A percentile compares a stretch with the other conserved stretches of the same genome.
Conservation (phyloP, 2,797 vertebrate species). For the Tamandua tetradactyla region DNA sequence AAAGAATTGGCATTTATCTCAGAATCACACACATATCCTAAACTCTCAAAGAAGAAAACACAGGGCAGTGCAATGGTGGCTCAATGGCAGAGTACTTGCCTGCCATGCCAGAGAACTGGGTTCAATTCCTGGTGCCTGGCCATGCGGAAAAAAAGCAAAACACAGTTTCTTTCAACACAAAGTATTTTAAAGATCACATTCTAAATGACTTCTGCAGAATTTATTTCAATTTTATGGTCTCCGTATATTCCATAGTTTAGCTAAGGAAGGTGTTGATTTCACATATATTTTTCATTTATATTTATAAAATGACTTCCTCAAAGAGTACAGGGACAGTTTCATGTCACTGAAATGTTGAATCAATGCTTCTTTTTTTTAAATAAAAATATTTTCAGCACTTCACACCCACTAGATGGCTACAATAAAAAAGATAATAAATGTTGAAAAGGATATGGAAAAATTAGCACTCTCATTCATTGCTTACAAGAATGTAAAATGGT, state of each 20-base stretch:
- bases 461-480: neutral
- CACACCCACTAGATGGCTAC: neutral
- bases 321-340: neutral
- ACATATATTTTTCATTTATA: neutral
- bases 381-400: neutral
- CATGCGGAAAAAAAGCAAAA: too few species aligned
- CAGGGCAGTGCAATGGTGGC: too few species aligned
- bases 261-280: conserved; percentile 48
- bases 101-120: too few species aligned
- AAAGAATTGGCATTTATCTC: neutral
- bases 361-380: conserved; percentile 15
- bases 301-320: conserved; percentile 9
- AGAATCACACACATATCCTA: neutral
- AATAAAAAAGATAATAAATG: neutral
- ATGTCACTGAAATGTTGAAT: conserved; percentile 27
- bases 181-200: conserved; percentile 40
- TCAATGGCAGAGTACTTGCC: too few species aligned
- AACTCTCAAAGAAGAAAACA: neutral
- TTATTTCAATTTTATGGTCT: conserved; percentile 7
- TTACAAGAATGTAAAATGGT: neutral
- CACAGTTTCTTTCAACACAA: conserved; percentile 59
- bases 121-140: too few species aligned
- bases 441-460: neutral
- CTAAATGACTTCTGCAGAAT: conserved; percentile 37
- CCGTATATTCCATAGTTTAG: neutral